A percentile compares a stretch with the other conserved stretches of the same genome.
Evolutionary conservation across 2,113 vertebrate genomes (phyloP).

Genomic region (Rhinichthys klamathensis): DNA sequence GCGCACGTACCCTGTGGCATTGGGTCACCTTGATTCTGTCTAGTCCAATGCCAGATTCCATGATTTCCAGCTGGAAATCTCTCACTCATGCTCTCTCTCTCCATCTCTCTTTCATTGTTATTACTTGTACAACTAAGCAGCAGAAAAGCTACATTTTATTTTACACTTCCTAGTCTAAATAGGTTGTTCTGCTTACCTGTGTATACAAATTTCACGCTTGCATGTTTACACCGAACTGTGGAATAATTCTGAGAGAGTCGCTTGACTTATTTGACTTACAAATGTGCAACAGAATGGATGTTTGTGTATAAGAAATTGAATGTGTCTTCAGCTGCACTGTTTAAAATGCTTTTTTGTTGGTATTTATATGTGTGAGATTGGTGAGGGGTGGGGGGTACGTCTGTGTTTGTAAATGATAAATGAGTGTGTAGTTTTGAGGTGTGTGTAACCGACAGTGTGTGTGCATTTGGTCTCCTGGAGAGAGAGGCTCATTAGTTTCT

Average conservation of each 20-base stretch:
- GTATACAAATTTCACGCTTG: constrained; percentile 8
- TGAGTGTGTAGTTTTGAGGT: constrained; percentile 34
- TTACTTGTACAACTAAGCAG: constrained; percentile 39
- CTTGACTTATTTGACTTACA: background rate
- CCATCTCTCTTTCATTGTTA: constrained; percentile 30
- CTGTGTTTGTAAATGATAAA: constrained; percentile 48
- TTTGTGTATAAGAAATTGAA: constrained; percentile 1
- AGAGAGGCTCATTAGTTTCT: constrained; percentile 65
- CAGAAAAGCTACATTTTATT: constrained; percentile 45
- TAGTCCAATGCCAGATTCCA: constrained; percentile 40
- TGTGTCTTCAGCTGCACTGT: background rate
- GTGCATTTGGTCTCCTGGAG: constrained; percentile 43
- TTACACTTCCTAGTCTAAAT: constrained; percentile 36
- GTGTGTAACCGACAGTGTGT: constrained; percentile 21
- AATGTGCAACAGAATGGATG: background rate
- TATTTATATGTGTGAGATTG: constrained; percentile 6
- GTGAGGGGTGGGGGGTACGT: background rate
- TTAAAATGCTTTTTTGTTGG: constrained; percentile 11
- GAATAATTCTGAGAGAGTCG: background rate
- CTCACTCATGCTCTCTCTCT: background rate
- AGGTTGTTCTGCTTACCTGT: constrained; percentile 20
- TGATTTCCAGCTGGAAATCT: constrained; percentile 33
- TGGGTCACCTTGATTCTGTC: constrained; percentile 45
- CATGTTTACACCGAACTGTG: background rate
- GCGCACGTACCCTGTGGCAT: constrained; percentile 20